Evolutionary conservation across 2,113 vertebrate species (phyloP).

Genomic region (Motacilla alba): DNA sequence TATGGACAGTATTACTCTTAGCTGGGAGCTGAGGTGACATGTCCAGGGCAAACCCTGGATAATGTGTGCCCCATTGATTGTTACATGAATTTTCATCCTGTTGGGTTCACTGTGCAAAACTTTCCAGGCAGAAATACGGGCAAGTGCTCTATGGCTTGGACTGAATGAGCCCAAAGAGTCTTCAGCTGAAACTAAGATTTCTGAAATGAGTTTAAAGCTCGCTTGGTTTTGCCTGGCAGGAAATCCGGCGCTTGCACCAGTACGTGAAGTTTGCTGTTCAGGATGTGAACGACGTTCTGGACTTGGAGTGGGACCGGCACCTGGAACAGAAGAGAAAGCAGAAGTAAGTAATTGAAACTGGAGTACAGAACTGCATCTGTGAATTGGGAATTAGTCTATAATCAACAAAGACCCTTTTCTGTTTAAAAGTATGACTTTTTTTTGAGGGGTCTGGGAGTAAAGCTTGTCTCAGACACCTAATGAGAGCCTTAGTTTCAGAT

Average conservation of each 20-base stretch:
- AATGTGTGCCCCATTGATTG: not conserved
- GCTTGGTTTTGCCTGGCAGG: constrained; percentile 65
- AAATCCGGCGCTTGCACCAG: constrained; percentile 91
- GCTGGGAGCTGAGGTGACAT: not conserved
- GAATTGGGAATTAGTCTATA: not conserved
- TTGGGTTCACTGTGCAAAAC: not conserved
- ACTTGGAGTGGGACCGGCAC: constrained; percentile 93
- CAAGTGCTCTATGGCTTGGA: not conserved
- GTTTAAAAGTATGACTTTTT: not conserved
- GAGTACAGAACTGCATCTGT: not conserved
- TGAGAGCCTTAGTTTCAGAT: not conserved
- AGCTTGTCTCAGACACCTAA: not conserved
- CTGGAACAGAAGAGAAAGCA: constrained; percentile 89
- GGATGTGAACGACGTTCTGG: constrained; percentile 91
- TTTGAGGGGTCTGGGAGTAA: not conserved
- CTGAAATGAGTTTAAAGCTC: not conserved
- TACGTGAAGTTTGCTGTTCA: constrained; percentile 92
- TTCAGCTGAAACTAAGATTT: not conserved
- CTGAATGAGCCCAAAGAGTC: not conserved
- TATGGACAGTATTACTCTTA: not conserved
- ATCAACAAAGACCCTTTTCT: not conserved
- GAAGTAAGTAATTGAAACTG: constrained; percentile 72
- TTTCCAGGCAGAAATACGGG: not conserved
- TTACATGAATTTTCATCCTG: not conserved
- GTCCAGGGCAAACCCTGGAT: not conserved